Conservation (phyloP, 2,888 invertebrate species). For the Acrobasis repandana region DNA sequence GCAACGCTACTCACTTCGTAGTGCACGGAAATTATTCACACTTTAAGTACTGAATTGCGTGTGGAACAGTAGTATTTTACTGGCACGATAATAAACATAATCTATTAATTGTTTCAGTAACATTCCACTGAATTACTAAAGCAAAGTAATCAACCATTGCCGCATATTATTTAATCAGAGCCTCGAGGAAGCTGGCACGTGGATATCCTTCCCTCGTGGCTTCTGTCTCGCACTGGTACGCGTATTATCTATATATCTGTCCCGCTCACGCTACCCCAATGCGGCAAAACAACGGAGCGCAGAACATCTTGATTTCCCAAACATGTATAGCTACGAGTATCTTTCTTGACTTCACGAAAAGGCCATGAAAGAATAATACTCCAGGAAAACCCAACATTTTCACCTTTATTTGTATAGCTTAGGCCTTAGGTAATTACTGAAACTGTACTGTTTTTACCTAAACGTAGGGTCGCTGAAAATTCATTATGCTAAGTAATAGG, state of each 20-base stretch:
- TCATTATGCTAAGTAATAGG: constrained; percentile 28
- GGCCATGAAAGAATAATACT: constrained; percentile 13
- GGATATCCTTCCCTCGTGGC: constrained; percentile 36
- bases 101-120: neutral
- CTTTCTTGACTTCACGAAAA: constrained; percentile 33
- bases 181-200: constrained; percentile 33
- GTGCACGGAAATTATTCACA: neutral
- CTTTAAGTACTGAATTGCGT: neutral
- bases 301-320: constrained; percentile 58
- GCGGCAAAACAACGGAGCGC: constrained; percentile 72
- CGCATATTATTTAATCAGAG: constrained; percentile 14
- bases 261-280: constrained; percentile 64
- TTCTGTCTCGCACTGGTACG: constrained; percentile 36
- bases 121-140: neutral
- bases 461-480: constrained; percentile 21
- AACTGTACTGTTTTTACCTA: neutral
- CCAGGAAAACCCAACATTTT: neutral
- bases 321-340: constrained; percentile 39
- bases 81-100: neutral
- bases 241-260: constrained; percentile 39
- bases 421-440: neutral
- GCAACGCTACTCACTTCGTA: neutral
- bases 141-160: constrained; percentile 1
- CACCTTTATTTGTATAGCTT: constrained; percentile 11
- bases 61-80: neutral